Conservation (phyloP, 2,888 invertebrate species). For the Cosmia pyralina region DNA sequence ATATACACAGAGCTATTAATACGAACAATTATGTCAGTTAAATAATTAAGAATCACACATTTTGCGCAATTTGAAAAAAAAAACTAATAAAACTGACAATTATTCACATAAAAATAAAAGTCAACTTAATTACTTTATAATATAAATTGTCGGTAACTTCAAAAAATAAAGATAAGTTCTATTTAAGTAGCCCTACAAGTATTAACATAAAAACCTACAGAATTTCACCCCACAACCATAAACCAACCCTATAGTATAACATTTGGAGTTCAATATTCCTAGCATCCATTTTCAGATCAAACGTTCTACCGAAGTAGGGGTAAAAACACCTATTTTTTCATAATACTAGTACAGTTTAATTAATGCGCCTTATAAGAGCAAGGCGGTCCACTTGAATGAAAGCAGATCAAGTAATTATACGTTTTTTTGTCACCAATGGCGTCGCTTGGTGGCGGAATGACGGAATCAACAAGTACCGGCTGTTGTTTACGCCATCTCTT, state of each 20-base stretch:
- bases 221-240: neutral
- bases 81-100: constrained; percentile 8
- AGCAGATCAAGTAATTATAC: constrained; percentile 70
- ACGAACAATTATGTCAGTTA: constrained; percentile 5
- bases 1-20: constrained; percentile 8
- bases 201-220: constrained; percentile 46
- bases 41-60: constrained; percentile 22
- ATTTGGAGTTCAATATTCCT: constrained; percentile 21
- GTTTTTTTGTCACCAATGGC: constrained; percentile 55
- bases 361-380: constrained; percentile 69
- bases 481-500: constrained; percentile 48
- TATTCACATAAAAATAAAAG: constrained; percentile 36
- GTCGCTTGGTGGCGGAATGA: constrained; percentile 50
- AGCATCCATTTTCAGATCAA: constrained; percentile 49
- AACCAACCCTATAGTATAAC: neutral
- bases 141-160: constrained; percentile 42
- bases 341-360: constrained; percentile 67
- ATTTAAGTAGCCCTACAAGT: constrained; percentile 47
- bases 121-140: constrained; percentile 44
- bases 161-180: constrained; percentile 50
- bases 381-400: constrained; percentile 65
- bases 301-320: constrained; percentile 53
- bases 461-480: constrained; percentile 40
- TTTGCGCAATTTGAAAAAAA: constrained; percentile 3
- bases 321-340: constrained; percentile 57